Percentiles rank a stretch among this genome's conserved stretches.
Conservation (phyloP, 2,797 vertebrate species). For the Melanotaenia parkinsoni region DNA sequence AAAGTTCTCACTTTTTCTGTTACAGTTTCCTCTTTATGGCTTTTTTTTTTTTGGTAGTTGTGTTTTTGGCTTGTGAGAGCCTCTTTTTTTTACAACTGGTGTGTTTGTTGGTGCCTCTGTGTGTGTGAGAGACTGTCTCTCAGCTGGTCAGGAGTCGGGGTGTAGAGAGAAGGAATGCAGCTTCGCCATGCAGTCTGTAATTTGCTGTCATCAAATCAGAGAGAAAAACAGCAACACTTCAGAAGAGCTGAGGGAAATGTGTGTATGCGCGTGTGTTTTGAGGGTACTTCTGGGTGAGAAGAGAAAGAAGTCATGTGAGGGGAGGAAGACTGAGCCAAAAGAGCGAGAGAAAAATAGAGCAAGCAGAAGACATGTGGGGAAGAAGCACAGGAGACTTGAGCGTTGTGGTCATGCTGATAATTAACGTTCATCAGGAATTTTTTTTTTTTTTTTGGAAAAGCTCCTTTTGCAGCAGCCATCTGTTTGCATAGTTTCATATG, state of each 20-base stretch:
- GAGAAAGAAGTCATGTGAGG: slow-evolving; percentile 47
- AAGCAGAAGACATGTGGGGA: neutral
- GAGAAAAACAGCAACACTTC: slow-evolving; percentile 74
- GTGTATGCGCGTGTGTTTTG: slow-evolving; percentile 34
- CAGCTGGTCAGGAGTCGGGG: slow-evolving; percentile 65
- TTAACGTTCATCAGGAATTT: slow-evolving; percentile 10
- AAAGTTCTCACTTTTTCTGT: slow-evolving; percentile 5
- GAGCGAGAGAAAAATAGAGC: neutral
- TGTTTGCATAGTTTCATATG: slow-evolving; percentile 3
- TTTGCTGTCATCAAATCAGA: slow-evolving; percentile 81
- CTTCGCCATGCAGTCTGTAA: slow-evolving; percentile 77
- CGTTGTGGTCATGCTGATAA: neutral
- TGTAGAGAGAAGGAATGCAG: slow-evolving; percentile 75
- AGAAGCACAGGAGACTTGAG: neutral
- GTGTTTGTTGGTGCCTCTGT: slow-evolving; percentile 22
- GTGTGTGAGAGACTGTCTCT: slow-evolving; percentile 47
- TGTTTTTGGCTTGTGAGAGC: slow-evolving; percentile 29
- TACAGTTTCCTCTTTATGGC: slow-evolving; percentile 5
- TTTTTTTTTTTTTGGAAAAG: neutral
- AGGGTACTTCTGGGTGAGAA: slow-evolving; percentile 26
- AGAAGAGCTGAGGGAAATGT: slow-evolving; percentile 42
- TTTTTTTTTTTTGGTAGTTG: slow-evolving; percentile 27
- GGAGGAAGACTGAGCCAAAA: slow-evolving; percentile 8
- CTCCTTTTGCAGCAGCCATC: neutral
- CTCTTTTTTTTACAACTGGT: slow-evolving; percentile 30